phyloP scores from a whole-genome alignment of 2,888 invertebrate species.

The Dysmachus trigonus region DNA sequence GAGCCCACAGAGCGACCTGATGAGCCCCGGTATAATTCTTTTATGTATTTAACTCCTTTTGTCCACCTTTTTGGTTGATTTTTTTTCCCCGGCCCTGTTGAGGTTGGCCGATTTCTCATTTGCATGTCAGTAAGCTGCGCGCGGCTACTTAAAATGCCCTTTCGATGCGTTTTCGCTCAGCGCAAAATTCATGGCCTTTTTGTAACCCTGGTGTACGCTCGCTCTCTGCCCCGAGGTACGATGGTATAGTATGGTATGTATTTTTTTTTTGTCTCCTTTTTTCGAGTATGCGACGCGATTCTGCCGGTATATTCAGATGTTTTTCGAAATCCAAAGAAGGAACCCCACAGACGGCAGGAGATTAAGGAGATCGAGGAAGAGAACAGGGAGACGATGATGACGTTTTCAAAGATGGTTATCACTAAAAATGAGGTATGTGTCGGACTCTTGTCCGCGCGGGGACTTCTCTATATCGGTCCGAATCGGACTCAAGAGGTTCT shows the following conservation, averaged over 20 bases:
- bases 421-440: conserved; percentile 22
- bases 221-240: background rate
- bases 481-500: background rate
- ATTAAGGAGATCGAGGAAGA: background rate
- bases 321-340: conserved; percentile 1
- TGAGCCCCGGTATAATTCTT: conserved; percentile 29
- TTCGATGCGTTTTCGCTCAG: conserved; percentile 7
- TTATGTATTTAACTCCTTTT: conserved; percentile 41
- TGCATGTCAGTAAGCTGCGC: conserved; percentile 44
- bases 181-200: background rate
- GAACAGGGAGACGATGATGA: background rate
- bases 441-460: background rate
- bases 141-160: conserved; percentile 45
- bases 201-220: background rate
- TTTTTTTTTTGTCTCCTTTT: background rate
- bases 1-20: background rate
- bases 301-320: background rate
- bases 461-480: background rate
- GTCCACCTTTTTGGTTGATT: conserved; percentile 15
- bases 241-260: background rate
- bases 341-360: background rate
- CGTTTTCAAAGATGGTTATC: conserved; percentile 28
- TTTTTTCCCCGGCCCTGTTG: conserved; percentile 9
- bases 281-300: background rate
- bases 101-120: conserved; percentile 42